These are phyloP conservation scores for Frankliniella fusca DNA, from an alignment of 2,888 invertebrate species.

Conservation along the genomic window DNA sequence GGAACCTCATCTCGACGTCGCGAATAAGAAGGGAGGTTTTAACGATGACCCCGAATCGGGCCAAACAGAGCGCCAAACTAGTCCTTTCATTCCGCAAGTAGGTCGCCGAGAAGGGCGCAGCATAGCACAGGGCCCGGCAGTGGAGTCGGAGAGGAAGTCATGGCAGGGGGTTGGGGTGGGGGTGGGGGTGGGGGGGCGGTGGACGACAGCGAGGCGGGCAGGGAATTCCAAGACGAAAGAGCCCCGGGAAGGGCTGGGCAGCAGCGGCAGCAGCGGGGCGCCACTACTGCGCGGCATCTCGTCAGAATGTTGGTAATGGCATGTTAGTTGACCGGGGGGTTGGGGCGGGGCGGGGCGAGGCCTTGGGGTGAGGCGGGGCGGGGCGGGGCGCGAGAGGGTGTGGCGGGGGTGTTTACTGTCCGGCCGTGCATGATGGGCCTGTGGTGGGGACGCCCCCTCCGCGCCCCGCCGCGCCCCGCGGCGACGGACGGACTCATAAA, in stretches of 20 bases:
- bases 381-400: not conserved
- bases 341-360: not conserved
- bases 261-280: not conserved
- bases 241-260: not conserved
- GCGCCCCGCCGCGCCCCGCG: not conserved
- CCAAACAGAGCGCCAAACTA: not conserved
- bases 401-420: not conserved
- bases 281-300: not conserved
- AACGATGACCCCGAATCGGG: not conserved
- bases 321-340: conserved; percentile 21
- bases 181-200: too few relatives aligned
- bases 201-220: too few relatives aligned
- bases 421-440: not conserved
- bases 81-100: not conserved
- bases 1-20: not conserved
- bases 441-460: not conserved
- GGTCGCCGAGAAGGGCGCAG: not conserved
- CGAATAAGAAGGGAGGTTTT: not conserved
- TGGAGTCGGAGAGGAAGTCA: too few relatives aligned
- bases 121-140: too few relatives aligned
- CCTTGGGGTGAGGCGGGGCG: not conserved
- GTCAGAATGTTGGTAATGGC: conserved; percentile 16
- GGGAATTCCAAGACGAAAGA: too few relatives aligned
- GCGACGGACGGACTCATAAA: not conserved
- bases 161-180: too few relatives aligned